Conservation (phyloP, 2,888 invertebrate genomes). For the Amblyteles armatorius region DNA sequence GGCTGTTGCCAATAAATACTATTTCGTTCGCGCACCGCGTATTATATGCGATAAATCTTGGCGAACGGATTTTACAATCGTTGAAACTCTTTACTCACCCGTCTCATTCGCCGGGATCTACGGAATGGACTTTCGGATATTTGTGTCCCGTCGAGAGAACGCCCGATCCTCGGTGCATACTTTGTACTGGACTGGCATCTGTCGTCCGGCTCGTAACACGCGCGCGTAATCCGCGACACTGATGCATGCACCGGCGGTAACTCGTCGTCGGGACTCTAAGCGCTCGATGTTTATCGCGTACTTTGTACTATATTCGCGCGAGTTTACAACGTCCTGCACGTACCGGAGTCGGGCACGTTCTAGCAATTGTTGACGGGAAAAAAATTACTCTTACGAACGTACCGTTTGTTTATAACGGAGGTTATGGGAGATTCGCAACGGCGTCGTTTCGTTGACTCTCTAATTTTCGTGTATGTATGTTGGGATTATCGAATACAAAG, state of each 20-base stretch:
- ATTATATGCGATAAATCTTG: conserved; percentile 12
- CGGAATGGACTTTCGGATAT: conserved; percentile 3
- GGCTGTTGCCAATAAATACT: conserved; percentile 28
- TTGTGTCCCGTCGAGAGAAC: neutral
- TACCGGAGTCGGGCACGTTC: neutral
- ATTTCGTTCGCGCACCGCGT: neutral
- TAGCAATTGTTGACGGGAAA: neutral
- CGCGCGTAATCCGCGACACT: conserved; percentile 1
- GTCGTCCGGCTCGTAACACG: conserved; percentile 9
- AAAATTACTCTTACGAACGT: neutral
- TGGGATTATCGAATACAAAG: neutral
- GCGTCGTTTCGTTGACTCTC: neutral
- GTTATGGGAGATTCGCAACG: neutral
- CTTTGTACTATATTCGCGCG: conserved; percentile 1
- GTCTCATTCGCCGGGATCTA: conserved; percentile 9
- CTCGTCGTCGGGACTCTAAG: neutral
- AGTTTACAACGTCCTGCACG: conserved; percentile 4
- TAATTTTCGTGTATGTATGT: neutral
- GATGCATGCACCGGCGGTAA: neutral
- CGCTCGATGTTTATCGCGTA: neutral
- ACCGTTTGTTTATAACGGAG: neutral
- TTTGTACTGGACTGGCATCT: conserved; percentile 10
- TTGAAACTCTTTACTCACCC: neutral
- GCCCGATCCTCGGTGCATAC: neutral
- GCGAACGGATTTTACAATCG: conserved; percentile 14